A percentile compares a stretch with the other conserved stretches of the same genome.
Conservation (phyloP, 1,140 invertebrate species). For the Brevipalpus yothersi region DNA sequence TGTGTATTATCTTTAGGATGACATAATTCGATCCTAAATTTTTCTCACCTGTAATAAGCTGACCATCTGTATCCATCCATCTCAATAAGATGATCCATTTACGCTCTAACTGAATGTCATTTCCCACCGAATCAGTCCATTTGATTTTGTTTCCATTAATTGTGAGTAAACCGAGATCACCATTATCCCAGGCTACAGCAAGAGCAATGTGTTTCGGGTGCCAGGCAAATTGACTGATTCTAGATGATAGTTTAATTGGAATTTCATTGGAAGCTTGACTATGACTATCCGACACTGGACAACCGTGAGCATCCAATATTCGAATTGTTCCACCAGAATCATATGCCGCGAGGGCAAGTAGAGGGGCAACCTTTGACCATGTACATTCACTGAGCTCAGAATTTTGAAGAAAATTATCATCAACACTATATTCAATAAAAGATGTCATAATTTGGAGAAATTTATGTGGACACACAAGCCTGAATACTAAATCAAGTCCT, state of each 20-base stretch:
- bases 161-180: conserved; percentile 37
- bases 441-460: neutral
- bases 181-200: conserved; percentile 69
- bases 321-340: conserved; percentile 59
- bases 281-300: conserved; percentile 39
- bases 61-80: neutral
- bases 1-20: neutral
- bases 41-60: neutral
- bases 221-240: conserved; percentile 57
- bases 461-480: too few relatives aligned
- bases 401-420: conserved; percentile 12
- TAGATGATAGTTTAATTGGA: conserved; percentile 38
- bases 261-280: conserved; percentile 18
- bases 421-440: conserved; percentile 11
- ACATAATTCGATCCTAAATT: neutral
- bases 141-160: neutral
- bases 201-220: conserved; percentile 58
- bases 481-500: too few relatives aligned
- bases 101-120: neutral
- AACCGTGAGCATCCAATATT: conserved; percentile 67
- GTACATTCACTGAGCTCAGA: conserved; percentile 33
- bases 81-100: neutral
- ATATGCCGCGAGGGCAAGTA: conserved; percentile 59
- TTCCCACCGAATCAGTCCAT: neutral
- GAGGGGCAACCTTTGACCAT: conserved; percentile 51